These are phyloP conservation scores for Danaus melanippus DNA, from an alignment of 1,140 invertebrate species.

Conservation along the genomic window DNA sequence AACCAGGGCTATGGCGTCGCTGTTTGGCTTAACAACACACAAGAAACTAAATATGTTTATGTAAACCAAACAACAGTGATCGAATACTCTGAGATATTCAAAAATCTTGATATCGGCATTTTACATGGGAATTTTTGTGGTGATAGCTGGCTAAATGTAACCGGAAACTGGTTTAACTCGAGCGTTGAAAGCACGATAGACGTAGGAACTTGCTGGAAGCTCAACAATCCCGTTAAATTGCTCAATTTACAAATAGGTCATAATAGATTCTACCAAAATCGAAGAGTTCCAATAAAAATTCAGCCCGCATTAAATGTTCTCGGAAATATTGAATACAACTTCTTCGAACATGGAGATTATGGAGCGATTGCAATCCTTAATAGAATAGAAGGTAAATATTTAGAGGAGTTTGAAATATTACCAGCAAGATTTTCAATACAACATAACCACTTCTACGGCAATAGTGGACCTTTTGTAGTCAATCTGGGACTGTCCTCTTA, in stretches of 20 bases:
- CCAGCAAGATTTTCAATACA: slow-evolving; percentile 83
- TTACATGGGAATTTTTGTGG: slow-evolving; percentile 85
- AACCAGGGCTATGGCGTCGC: slow-evolving; percentile 90
- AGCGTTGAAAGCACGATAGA: slow-evolving; percentile 83
- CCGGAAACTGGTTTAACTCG: slow-evolving; percentile 86
- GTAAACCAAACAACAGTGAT: slow-evolving; percentile 89
- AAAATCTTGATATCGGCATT: slow-evolving; percentile 89
- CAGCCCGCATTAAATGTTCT: slow-evolving; percentile 88
- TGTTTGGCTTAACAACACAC: slow-evolving; percentile 91
- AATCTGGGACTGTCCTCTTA: slow-evolving; percentile 91
- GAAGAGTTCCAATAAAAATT: slow-evolving; percentile 83
- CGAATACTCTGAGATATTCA: slow-evolving; percentile 88
- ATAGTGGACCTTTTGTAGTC: slow-evolving; percentile 89
- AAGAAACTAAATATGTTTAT: slow-evolving; percentile 83
- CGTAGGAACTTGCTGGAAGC: slow-evolving; percentile 84
- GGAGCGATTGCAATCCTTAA: slow-evolving; percentile 93
- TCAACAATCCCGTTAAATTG: slow-evolving; percentile 67
- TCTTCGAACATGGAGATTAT: slow-evolving; percentile 85
- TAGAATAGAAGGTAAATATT: slow-evolving; percentile 80
- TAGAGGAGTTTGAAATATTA: slow-evolving; percentile 76
- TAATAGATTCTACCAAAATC: slow-evolving; percentile 85
- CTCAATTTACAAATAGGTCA: slow-evolving; percentile 87
- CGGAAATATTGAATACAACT: slow-evolving; percentile 88
- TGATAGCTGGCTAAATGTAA: slow-evolving; percentile 86
- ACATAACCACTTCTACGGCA: slow-evolving; percentile 91